phyloP scores from a whole-genome alignment of 2,797 vertebrate genomes.

The Gymnocypris eckloni region DNA sequence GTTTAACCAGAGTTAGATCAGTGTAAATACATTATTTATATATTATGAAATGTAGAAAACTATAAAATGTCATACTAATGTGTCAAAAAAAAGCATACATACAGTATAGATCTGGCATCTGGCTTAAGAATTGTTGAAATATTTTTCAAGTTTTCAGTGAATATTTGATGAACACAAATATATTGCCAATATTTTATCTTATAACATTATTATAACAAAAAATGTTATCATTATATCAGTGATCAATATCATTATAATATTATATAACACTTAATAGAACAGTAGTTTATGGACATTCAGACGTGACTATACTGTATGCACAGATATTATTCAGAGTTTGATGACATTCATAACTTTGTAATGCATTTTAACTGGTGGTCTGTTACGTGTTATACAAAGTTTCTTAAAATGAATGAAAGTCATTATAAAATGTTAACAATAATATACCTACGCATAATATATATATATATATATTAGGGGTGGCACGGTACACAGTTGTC shows the following conservation, averaged over 20 bases:
- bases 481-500: too few species aligned
- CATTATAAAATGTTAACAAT: too few species aligned
- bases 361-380: not conserved
- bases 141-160: not conserved
- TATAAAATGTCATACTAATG: not conserved
- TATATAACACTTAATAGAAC: not conserved
- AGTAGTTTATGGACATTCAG: not conserved
- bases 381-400: not conserved
- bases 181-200: not conserved
- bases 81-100: not conserved
- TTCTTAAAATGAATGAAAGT: too few species aligned
- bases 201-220: not conserved
- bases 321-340: not conserved
- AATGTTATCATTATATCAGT: too few species aligned
- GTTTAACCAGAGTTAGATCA: not conserved
- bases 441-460: too few species aligned
- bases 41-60: not conserved
- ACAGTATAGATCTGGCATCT: not conserved
- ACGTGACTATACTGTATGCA: not conserved
- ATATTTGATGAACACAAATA: not conserved
- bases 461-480: too few species aligned
- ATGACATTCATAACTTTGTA: not conserved
- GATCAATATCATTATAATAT: too few species aligned
- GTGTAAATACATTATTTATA: not conserved
- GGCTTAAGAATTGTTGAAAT: too few species aligned